Base-by-base conservation (phyloP, 2,888 invertebrate genomes). In the Melanchra persicariae region DNA sequence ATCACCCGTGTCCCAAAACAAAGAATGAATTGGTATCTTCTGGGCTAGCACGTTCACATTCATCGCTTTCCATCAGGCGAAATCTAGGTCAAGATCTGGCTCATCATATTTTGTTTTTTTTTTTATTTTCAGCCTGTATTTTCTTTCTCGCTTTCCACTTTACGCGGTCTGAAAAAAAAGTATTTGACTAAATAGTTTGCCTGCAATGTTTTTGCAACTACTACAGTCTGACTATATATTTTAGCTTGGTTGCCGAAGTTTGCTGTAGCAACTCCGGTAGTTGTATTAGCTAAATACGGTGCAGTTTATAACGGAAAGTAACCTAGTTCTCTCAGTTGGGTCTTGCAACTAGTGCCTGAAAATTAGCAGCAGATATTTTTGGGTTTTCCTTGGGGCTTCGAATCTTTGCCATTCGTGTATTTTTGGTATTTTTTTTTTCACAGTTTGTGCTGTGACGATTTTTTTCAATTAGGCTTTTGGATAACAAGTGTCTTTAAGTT, bases 241-340 rank as follows among this genome's bases (percentile, higher is more conserved):
- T 82, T 26, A 74, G 74, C 52, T 63, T 26, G 54, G n/a, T 51
- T 40, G 45, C 52, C 47, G 61, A 78, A 80, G 64, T 80, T 80
- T 62, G 61, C 49, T 26, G 63, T 15, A 37, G 34, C 26, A 67
- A 77, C 74, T 82, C 62, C 52, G 40, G 52, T 71, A 75, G 74
- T 85, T 74, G 73, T 71, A 80, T 83, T 85, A 83, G 69, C 81
- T 83, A 71, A 85, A 81, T 83, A 83, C 80, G 69, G 47, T 73
- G 60, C 61, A 85, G 63, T 74, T 83, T 82, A 74, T 66, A 71
- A 70, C 77, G 57, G 54, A 74, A 80, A 74, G 64, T 74, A 82
- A 74, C 67, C 70, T 54, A 82, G 64, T 82, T 74, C 74, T 54
- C 30, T 57, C 34, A 77, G 59, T 72, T 64, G 19, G 40, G 15